A percentile compares a stretch with the other conserved stretches of the same genome.
These are phyloP conservation scores for Chorisops tibialis DNA, from an alignment of 2,888 invertebrate genomes.

Conservation along the genomic window DNA sequence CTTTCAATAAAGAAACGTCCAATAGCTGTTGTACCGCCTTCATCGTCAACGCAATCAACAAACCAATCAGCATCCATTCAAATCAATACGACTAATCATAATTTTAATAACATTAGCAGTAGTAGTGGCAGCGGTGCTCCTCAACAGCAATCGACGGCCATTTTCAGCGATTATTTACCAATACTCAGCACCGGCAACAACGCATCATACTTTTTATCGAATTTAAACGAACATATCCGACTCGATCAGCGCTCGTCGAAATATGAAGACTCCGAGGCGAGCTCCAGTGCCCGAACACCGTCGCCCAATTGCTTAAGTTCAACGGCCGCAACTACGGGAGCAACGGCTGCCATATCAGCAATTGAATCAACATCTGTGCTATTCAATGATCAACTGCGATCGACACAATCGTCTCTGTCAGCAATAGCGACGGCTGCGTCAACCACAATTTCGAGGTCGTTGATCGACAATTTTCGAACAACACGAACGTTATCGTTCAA, in stretches of 20 bases:
- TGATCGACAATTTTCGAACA: constrained; percentile 10
- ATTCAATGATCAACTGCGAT: no score
- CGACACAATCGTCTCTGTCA: background rate
- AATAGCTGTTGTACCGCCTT: constrained; percentile 57
- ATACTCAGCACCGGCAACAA: background rate
- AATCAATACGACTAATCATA: constrained; percentile 30
- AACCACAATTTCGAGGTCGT: background rate
- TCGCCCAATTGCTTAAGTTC: constrained; percentile 19
- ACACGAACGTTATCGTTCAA: no score
- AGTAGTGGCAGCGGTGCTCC: constrained; percentile 13
- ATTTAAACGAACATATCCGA: constrained; percentile 15
- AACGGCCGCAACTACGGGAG: constrained; percentile 2
- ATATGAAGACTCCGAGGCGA: constrained; percentile 23
- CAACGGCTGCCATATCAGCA: constrained; percentile 25
- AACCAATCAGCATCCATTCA: constrained; percentile 38
- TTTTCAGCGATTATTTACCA: constrained; percentile 10
- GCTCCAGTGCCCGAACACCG: constrained; percentile 29
- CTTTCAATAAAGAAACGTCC: constrained; percentile 55
- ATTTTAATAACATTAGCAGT: constrained; percentile 7
- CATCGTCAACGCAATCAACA: constrained; percentile 39
- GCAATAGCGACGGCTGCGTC: background rate
- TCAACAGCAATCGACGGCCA: background rate
- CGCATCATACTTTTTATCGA: background rate
- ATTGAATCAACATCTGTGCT: constrained; percentile 17
- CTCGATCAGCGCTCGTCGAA: constrained; percentile 8